Evolutionary conservation across 2,797 vertebrate genomes (phyloP), one percentile per base, ranked within the genome.

Genomic region (Peromyscus aztecus): DNA sequence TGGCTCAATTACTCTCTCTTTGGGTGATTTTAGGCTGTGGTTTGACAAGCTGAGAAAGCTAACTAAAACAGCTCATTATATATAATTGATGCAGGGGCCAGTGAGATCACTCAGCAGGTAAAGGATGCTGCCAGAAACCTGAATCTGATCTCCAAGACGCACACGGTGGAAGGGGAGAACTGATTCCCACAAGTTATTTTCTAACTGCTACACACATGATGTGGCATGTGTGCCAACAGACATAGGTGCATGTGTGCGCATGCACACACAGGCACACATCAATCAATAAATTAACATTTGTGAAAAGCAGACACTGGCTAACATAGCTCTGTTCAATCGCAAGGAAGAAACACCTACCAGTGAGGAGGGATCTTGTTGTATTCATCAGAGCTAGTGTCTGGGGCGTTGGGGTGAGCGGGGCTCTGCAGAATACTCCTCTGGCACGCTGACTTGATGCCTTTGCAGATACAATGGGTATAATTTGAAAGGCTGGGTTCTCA

Each of bases 271-370:
- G 2, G 59, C 4, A 83, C 57, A 61, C n/a, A 43, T 12, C 6
- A n/a, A 43, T 12, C 2, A n/a, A 59, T 27, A 4, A 40, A 59
- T 2, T 8, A 46, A 11, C 8, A 23, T 49, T 16, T 43, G 40
- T 80, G 95, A 78, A 97, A 67, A 63, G 34, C 69, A 52, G 67
- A 57, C 4, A 6, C 0, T 71, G 76, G 12, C 61, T 67, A 57
- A n/a, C 9, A 11, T 11, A 0, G 67, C 14, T 19, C 4, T 1
- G 2, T 0, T 0, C 5, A 55, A 24, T 37, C n/a, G 29, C 6
- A 77, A 17, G 11, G 27, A 81, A 63, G 4, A 4, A 23, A 7
- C 6, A n/a, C 27, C 27, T 29, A 1, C 7, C 82, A 19, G 1
- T 14, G 2, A 27, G 31, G 46, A 83, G 6, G 0, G 0, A 16